A percentile compares a stretch with the other conserved stretches of the same genome.
These are phyloP conservation scores for Amblyteles armatorius DNA, from an alignment of 2,888 invertebrate species.

Conservation along the genomic window DNA sequence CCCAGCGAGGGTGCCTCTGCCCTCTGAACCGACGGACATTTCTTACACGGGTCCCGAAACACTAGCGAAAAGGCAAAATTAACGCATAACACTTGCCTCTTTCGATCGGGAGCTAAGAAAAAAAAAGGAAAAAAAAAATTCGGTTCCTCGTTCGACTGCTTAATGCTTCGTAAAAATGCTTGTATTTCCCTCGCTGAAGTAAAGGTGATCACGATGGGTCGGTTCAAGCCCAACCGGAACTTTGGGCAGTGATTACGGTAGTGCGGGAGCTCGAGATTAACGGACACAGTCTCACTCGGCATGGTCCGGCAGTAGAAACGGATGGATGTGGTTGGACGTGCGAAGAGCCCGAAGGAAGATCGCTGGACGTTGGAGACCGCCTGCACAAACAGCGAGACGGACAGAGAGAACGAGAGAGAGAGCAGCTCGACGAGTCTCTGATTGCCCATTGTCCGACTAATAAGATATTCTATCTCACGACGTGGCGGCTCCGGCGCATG, in stretches of 20 bases:
- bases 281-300: background rate
- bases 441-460: conserved; percentile 84
- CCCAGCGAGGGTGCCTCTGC: conserved; percentile 79
- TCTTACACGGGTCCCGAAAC: conserved; percentile 3
- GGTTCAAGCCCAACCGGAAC: conserved; percentile 13
- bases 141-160: background rate
- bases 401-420: conserved; percentile 60
- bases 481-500: conserved; percentile 56
- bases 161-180: background rate
- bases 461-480: conserved; percentile 81
- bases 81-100: background rate
- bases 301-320: conserved; percentile 71
- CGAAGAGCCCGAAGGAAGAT: conserved; percentile 51
- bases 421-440: conserved; percentile 78
- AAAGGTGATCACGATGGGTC: conserved; percentile 20
- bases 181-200: background rate
- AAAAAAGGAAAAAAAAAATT: background rate
- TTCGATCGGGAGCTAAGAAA: background rate
- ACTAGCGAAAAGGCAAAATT: background rate
- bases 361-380: conserved; percentile 43
- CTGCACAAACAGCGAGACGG: conserved; percentile 9
- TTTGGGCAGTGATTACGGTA: conserved; percentile 32
- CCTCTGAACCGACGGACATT: conserved; percentile 72
- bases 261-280: conserved; percentile 24
- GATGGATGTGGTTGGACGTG: conserved; percentile 66